Base-by-base conservation (phyloP, 1,140 invertebrate genomes). In the Ceratina calcarata region DNA sequence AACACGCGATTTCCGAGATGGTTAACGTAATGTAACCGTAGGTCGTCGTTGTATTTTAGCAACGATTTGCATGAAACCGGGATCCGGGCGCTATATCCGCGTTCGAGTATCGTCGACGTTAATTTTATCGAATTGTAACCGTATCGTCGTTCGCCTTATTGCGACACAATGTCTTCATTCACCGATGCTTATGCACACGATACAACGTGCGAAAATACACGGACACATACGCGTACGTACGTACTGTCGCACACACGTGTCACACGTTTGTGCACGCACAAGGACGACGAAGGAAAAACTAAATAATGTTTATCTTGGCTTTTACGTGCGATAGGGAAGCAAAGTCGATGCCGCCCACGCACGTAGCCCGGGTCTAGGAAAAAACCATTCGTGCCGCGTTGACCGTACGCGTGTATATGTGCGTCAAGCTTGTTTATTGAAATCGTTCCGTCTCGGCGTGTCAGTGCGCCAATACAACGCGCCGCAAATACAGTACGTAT, bases 241-340 rank as follows among this genome's bases (percentile, higher is more conserved):
- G 55, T n/a, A 57, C 55, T 7, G 6, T 1, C 55, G 55, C 55
- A 4, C 13, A n/a, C 55, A 4, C 1, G 55, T 20, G 10, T 13
- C 3, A 61, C 67, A n/a, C 15, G 15, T 24, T 16, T 53, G 13
- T 49, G n/a, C 8, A 37, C n/a, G 24, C 12, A 58, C 22, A 37
- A 53, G 2, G 6, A 15, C 3, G 6, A n/a, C 2, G 13, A 15
- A 7, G 37, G 53, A 78, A 65, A 37, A 70, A 55, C 53, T 64
- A 78, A 78, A 78, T 78, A 79, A 79, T 32, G 62, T 79, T 74
- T 79, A 73, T 79, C 78, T 74, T 51, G 61, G 78, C 51, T 61
- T 74, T 74, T 79, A 79, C 78, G 78, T 79, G 78, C 78, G 78
- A 79, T 74, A 79, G 78, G 78, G 70, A 74, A 67, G 70, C 70